Base-by-base conservation (phyloP, 2,888 invertebrate species). In the Eulithis testata region DNA sequence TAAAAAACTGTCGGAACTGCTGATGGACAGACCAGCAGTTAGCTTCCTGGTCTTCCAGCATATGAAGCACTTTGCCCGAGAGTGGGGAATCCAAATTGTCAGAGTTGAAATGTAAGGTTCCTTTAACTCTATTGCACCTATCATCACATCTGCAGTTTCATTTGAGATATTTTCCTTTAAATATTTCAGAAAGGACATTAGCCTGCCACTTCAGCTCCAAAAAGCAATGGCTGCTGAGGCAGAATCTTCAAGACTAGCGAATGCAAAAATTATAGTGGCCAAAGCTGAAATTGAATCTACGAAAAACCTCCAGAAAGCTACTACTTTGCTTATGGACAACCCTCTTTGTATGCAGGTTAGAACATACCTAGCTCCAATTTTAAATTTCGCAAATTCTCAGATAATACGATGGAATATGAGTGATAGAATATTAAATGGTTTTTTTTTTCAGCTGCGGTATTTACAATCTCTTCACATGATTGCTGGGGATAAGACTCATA, bases 51-150 rank as follows among this genome's bases (percentile, higher is more conserved):
- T 98, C 95, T 97, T 97, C 85, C 81, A 94, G 21, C 94, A 95
- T 3, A 89, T 97, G 76, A 97, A 96, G 76, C 95, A 95, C 54
- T 96, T 96, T 11, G 97, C 97, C 0, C 95, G 96, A 79, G 96
- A 96, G 1, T 97, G 97, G 97, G 97, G 97, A 45, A 96, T 97
- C 60, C 96, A 96, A 89, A 96, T 97, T 8, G 96, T 97, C 82
- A 93, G 97, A 68, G 97, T 98, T 11, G 98, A 98, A 94, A 97
- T 98, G 97, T 97, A 91, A 95, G 95, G 89, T 8, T 53, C 11
- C 1, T n/a, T 11, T 47, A 2, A 12, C 5, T 47, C 9, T 47
- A 4, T n/a, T 44, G n/a, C n/a, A 44, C n/a, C 44, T n/a, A 4
- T n/a, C 11, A 44, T 4, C 4, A 1, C 11, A 21, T 21, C 4